phyloP scores from a whole-genome alignment of 2,888 invertebrate genomes.

The Hypselothyrea guttata region DNA sequence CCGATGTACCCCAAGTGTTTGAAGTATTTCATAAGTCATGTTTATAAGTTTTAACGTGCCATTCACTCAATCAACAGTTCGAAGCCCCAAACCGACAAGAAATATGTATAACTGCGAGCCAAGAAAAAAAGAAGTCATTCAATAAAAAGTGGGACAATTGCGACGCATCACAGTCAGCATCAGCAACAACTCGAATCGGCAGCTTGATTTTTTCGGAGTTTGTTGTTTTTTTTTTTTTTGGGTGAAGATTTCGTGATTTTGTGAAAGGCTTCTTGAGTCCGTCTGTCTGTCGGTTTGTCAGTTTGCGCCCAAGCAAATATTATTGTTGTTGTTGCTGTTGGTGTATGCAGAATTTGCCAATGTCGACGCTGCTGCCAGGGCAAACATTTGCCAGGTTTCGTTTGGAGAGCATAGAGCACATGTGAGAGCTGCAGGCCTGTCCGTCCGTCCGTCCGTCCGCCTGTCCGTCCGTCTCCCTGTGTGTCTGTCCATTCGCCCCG shows the following conservation, averaged over 20 bases:
- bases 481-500: slow-evolving; percentile 19
- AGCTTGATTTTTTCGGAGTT: slow-evolving; percentile 61
- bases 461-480: neutral
- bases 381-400: slow-evolving; percentile 66
- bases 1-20: slow-evolving; percentile 45
- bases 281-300: slow-evolving; percentile 12
- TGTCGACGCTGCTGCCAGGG: slow-evolving; percentile 33
- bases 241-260: slow-evolving; percentile 76
- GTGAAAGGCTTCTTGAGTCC: slow-evolving; percentile 72
- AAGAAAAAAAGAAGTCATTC: slow-evolving; percentile 66
- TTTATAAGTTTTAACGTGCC: slow-evolving; percentile 75
- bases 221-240: too few species aligned
- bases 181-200: slow-evolving; percentile 42
- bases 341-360: slow-evolving; percentile 71
- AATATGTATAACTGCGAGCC: slow-evolving; percentile 10
- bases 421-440: slow-evolving; percentile 48
- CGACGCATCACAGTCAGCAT: slow-evolving; percentile 50
- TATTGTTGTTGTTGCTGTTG: slow-evolving; percentile 11
- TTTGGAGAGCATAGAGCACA: slow-evolving; percentile 35
- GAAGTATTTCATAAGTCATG: slow-evolving; percentile 76
- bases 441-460: neutral
- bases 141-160: slow-evolving; percentile 77
- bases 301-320: slow-evolving; percentile 56
- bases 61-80: slow-evolving; percentile 72
- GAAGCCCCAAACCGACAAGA: slow-evolving; percentile 14